Conservation (phyloP, 2,797 vertebrate species). For the Poecilia picta region DNA sequence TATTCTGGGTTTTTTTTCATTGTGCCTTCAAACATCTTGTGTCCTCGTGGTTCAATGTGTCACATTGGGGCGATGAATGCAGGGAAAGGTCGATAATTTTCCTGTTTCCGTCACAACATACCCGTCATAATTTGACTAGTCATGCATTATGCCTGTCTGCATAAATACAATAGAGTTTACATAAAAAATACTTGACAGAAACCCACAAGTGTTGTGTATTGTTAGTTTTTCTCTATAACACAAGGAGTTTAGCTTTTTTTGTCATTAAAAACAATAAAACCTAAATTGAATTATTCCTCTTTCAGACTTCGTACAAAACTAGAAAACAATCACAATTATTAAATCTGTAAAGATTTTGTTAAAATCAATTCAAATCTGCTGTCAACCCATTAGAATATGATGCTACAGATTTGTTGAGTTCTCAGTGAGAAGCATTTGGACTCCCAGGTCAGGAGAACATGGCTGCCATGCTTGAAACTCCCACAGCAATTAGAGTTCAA, state of each 20-base stretch:
- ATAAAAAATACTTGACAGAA: not conserved
- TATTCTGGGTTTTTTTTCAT: not conserved
- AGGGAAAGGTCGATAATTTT: not conserved
- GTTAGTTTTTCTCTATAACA: not conserved
- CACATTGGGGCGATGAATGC: not conserved
- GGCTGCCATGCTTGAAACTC: constrained; percentile 24
- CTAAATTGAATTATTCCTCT: constrained; percentile 22
- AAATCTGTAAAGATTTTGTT: not conserved
- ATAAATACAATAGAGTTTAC: not conserved
- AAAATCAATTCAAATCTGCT: constrained; percentile 2
- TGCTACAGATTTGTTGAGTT: not conserved
- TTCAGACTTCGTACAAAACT: constrained; percentile 14
- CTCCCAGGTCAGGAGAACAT: constrained; percentile 26
- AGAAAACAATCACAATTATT: constrained; percentile 1
- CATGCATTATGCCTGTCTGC: not conserved
- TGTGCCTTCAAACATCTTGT: not conserved
- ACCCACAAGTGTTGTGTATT: not conserved
- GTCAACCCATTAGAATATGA: not conserved
- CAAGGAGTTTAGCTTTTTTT: not conserved
- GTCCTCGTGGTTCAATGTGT: not conserved
- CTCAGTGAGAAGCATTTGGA: constrained; percentile 36
- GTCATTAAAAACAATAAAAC: not conserved
- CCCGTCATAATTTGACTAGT: not conserved
- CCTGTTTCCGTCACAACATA: not conserved
- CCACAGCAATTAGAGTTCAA: constrained; percentile 45